Evolutionary conservation across 2,888 invertebrate genomes (phyloP).

Genomic region (Drosophila limbata): DNA sequence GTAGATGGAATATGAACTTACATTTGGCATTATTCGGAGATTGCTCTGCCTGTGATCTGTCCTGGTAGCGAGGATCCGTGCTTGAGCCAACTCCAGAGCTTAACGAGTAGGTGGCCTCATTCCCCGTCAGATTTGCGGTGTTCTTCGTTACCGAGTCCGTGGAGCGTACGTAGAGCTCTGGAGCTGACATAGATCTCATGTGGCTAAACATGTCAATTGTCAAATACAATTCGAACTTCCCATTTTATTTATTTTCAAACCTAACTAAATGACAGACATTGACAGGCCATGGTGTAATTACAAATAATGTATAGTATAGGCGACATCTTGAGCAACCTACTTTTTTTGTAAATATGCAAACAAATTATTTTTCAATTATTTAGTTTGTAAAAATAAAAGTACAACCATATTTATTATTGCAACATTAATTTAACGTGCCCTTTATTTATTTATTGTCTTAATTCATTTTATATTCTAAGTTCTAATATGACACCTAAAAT

Average conservation of each 20-base stretch:
- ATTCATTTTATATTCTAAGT: too few relatives aligned
- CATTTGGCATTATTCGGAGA: neutral
- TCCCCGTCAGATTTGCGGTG: neutral
- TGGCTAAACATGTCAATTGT: conserved; percentile 24
- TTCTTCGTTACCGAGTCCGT: neutral
- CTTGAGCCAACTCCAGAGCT: conserved; percentile 20
- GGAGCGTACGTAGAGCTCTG: conserved; percentile 36
- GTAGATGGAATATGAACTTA: neutral
- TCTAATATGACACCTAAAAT: too few relatives aligned
- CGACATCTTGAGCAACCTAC: neutral
- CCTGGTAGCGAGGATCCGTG: neutral
- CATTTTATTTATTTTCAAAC: conserved; percentile 2
- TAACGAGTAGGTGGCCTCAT: neutral
- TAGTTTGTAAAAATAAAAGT: too few relatives aligned
- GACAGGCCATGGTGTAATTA: neutral
- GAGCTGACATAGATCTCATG: conserved; percentile 39
- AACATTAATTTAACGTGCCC: too few relatives aligned
- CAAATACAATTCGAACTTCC: conserved; percentile 9
- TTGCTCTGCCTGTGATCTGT: neutral
- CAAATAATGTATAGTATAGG: neutral
- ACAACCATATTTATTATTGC: too few relatives aligned
- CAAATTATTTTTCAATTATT: too few relatives aligned
- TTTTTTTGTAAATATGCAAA: too few relatives aligned
- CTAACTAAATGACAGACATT: neutral
- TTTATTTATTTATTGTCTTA: too few relatives aligned